Evolutionary conservation across 2,888 invertebrate genomes (phyloP), one percentile per base, ranked within the genome.

Genomic region (Trissonchulus latispiculum): DNA sequence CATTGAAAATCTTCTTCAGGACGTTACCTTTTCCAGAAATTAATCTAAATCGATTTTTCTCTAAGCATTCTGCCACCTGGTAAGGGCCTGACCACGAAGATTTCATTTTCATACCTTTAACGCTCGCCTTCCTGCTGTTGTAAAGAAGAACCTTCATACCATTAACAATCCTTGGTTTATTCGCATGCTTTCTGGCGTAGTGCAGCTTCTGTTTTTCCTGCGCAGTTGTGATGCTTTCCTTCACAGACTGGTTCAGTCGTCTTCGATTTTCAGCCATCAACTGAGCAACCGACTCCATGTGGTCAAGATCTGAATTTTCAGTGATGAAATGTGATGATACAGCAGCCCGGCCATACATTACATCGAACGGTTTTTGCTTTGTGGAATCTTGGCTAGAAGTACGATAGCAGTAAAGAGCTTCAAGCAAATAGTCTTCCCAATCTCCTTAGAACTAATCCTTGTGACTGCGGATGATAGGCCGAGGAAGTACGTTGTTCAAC

Each of bases 341-440:
- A 8, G 33, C 29, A 8, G 66, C 66, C 15, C 66, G 8, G 15
- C 66, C 66, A 29, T 18, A 64, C 18, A 64, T 31, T 29, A 64
- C 66, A 31, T 8, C 29, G n/a, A 64, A 64, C 8, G 66, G 66
- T n/a, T 64, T 64, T 18, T 32, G 8, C 29, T 64, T 64, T 64
- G 66, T 64, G 66, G 66, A 64, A 18, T 31, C 8, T 64, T 64
- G 66, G 8, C 33, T 8, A 18, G 66, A 18, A 18, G 66, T 64
- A 29, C 33, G 29, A n/a, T 64, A 64, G 33, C 66, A 64, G n/a
- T 64, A 64, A 18, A 35, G 29, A 18, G 66, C 66, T n/a, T 64
- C 66, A 18, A 64, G 15, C 29, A 64, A 8, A 35, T 64, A 29
- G 29, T 18, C 33, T 32, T 64, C 66, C 66, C 66, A 64, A 64